Evolutionary conservation across 2,113 vertebrate species (phyloP).

Genomic region (Chamaetylas fuelleborni): DNA sequence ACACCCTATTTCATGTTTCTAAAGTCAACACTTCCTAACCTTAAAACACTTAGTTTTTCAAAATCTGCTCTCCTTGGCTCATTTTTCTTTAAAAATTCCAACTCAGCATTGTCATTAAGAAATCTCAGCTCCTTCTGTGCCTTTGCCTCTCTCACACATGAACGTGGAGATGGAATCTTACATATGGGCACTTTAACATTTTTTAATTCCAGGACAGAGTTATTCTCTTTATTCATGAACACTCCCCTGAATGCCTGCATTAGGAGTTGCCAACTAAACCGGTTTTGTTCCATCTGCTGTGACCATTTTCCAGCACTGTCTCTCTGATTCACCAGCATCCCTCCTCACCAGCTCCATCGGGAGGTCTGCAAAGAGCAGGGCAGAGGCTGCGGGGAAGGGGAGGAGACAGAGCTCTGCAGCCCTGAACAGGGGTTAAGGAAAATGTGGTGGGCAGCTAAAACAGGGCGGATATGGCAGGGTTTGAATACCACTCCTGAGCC

Average conservation of each 20-base stretch:
- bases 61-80: neutral
- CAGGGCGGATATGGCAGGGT: rapidly evolving
- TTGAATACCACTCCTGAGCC: neutral
- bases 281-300: conserved; percentile 34
- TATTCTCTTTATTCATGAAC: conserved; percentile 10
- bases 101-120: neutral
- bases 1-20: neutral
- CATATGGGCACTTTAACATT: neutral
- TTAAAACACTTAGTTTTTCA: neutral
- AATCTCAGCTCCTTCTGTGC: neutral
- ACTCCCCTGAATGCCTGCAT: neutral
- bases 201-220: conserved; percentile 1
- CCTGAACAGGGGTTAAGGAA: neutral
- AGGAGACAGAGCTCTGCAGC: neutral
- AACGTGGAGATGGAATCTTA: neutral
- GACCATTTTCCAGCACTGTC: conserved; percentile 29
- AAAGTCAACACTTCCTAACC: neutral
- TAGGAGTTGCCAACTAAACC: conserved; percentile 14
- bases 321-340: conserved; percentile 36
- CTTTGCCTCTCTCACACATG: neutral
- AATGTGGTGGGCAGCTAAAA: neutral
- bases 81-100: neutral
- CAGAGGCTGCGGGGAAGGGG: neutral
- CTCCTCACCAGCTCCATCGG: neutral
- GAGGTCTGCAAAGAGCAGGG: neutral